Evolutionary conservation across 2,113 vertebrate species (phyloP).

Genomic region (Malurus alboscapulatus): DNA sequence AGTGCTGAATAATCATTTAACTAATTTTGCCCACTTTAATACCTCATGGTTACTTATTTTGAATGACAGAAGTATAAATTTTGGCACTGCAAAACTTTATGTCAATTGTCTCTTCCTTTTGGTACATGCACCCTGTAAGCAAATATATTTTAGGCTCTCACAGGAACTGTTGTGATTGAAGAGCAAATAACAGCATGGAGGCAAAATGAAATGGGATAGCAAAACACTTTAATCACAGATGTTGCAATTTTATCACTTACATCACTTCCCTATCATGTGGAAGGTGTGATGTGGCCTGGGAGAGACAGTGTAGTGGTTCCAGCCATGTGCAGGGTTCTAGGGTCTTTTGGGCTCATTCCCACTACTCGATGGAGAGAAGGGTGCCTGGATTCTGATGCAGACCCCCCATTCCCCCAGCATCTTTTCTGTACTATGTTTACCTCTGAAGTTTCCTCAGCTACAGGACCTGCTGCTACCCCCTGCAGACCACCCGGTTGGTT

Average conservation of each 20-base stretch:
- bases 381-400: neutral
- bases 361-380: neutral
- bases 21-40: neutral
- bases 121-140: neutral
- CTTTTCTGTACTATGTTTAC: neutral
- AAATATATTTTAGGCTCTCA: neutral
- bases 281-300: accelerated
- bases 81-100: neutral
- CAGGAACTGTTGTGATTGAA: neutral
- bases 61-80: neutral
- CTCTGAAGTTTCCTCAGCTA: neutral
- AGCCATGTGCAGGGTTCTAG: neutral
- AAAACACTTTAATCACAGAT: neutral
- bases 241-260: neutral
- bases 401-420: neutral
- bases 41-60: neutral
- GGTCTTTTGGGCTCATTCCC: neutral
- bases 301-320: neutral
- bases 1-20: neutral
- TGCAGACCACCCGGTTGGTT: neutral
- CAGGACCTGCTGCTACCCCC: neutral
- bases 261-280: neutral
- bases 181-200: neutral
- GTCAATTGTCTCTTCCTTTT: neutral
- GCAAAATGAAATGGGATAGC: neutral